These are phyloP conservation scores for Pangasius krempfi DNA, from an alignment of 2,797 vertebrate species.

Conservation along the genomic window DNA sequence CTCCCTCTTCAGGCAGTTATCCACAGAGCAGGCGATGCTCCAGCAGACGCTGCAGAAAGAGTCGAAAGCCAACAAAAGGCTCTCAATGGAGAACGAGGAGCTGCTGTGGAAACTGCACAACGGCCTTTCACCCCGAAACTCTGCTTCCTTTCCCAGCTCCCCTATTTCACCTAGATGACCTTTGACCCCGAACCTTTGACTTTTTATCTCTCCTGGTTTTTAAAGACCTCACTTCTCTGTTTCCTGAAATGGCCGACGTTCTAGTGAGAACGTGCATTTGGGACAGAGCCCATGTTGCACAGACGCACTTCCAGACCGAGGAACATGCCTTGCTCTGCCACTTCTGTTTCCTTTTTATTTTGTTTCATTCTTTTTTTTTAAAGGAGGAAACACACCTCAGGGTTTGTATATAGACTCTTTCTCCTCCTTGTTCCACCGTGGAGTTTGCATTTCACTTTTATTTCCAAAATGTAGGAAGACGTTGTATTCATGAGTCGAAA, in stretches of 20 bases:
- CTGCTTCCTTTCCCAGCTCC: slow-evolving; percentile 81
- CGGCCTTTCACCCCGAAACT: slow-evolving; percentile 81
- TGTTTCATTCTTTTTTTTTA: slow-evolving; percentile 37
- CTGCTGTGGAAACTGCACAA: slow-evolving; percentile 95
- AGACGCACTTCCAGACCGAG: slow-evolving; percentile 64
- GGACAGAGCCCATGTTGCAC: slow-evolving; percentile 56
- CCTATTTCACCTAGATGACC: slow-evolving; percentile 85
- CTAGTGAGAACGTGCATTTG: neutral
- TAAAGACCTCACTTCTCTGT: slow-evolving; percentile 27
- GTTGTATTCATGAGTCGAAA: neutral
- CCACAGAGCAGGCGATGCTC: slow-evolving; percentile 85
- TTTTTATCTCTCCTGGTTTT: slow-evolving; percentile 35
- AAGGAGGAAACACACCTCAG: slow-evolving; percentile 68
- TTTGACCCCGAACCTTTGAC: slow-evolving; percentile 17
- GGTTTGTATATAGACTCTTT: slow-evolving; percentile 68
- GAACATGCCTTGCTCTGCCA: slow-evolving; percentile 49
- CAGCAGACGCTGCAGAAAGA: slow-evolving; percentile 93
- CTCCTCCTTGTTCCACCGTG: neutral
- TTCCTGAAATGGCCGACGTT: neutral
- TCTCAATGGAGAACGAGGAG: slow-evolving; percentile 98
- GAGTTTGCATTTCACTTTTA: slow-evolving; percentile 26
- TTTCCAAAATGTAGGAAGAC: slow-evolving; percentile 4
- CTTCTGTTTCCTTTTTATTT: slow-evolving; percentile 27
- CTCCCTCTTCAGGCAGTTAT: slow-evolving; percentile 83
- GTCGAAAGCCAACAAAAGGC: slow-evolving; percentile 92